phyloP scores from a whole-genome alignment of 2,888 invertebrate species.

The Thymelicus lineola region DNA sequence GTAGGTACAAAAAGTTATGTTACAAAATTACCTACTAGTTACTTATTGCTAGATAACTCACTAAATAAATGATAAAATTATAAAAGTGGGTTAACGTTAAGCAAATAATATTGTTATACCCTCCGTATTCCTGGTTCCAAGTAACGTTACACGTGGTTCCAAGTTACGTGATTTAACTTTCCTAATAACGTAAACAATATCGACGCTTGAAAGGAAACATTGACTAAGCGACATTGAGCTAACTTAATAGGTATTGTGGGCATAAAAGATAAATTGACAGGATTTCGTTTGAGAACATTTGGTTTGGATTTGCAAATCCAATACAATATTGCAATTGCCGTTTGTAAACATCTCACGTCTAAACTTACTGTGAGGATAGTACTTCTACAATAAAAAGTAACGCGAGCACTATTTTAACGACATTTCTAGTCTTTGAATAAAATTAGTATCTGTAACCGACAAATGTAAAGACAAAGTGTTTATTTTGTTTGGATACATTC shows the following conservation, averaged over 20 bases:
- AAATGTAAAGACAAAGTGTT: neutral
- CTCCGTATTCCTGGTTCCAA: too few relatives aligned
- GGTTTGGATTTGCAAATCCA: neutral
- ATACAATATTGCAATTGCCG: neutral
- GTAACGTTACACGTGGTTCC: too few relatives aligned
- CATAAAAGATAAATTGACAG: neutral
- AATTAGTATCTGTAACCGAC: neutral
- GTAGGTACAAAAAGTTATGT: too few relatives aligned
- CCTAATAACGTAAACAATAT: too few relatives aligned
- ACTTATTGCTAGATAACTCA: too few relatives aligned
- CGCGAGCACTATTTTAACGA: neutral
- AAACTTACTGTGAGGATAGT: neutral
- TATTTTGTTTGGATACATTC: neutral
- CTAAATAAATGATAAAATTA: too few relatives aligned
- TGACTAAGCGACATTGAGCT: too few relatives aligned
- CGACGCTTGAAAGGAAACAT: too few relatives aligned
- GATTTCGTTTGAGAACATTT: neutral
- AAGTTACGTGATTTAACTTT: too few relatives aligned
- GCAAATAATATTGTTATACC: too few relatives aligned
- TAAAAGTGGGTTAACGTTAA: too few relatives aligned
- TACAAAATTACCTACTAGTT: too few relatives aligned
- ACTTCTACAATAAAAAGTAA: neutral
- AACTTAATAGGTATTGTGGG: neutral
- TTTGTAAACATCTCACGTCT: constrained; percentile 5
- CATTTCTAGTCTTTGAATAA: neutral